Conservation (phyloP, 2,888 invertebrate genomes). For the Ophion obscuratus region DNA sequence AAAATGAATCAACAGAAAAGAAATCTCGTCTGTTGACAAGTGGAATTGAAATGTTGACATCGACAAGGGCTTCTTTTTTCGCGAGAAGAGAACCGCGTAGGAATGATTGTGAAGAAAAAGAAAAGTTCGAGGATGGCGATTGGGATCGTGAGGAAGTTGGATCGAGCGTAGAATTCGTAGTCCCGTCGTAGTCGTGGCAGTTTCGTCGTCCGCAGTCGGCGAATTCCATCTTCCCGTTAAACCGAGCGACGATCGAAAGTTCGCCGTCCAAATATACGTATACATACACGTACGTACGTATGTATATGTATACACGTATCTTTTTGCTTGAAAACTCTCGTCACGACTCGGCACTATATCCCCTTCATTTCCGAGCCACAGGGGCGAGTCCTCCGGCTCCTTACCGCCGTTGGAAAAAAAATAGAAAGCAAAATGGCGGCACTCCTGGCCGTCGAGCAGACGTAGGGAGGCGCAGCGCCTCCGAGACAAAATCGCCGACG, state of each 20-base stretch:
- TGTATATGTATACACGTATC: neutral
- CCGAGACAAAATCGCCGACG: neutral
- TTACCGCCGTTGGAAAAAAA: neutral
- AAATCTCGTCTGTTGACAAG: too few species aligned
- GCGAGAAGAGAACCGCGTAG: neutral
- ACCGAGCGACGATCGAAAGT: neutral
- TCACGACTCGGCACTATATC: too few species aligned
- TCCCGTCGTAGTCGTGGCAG: neutral
- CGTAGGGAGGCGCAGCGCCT: neutral
- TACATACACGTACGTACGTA: neutral
- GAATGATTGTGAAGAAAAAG: neutral
- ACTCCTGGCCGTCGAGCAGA: neutral
- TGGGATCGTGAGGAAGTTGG: neutral
- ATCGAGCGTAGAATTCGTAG: neutral
- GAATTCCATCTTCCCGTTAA: neutral
- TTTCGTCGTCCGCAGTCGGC: neutral
- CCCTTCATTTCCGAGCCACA: too few species aligned
- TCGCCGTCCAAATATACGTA: neutral
- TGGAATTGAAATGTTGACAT: too few species aligned
- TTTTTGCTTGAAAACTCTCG: neutral
- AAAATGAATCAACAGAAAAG: too few species aligned
- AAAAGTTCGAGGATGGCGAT: neutral
- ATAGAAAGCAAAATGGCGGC: neutral
- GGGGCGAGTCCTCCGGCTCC: too few species aligned
- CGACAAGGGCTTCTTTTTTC: neutral